These are phyloP conservation scores for Gracilinanus agilis DNA, from an alignment of 2,113 vertebrate genomes.

Conservation along the genomic window DNA sequence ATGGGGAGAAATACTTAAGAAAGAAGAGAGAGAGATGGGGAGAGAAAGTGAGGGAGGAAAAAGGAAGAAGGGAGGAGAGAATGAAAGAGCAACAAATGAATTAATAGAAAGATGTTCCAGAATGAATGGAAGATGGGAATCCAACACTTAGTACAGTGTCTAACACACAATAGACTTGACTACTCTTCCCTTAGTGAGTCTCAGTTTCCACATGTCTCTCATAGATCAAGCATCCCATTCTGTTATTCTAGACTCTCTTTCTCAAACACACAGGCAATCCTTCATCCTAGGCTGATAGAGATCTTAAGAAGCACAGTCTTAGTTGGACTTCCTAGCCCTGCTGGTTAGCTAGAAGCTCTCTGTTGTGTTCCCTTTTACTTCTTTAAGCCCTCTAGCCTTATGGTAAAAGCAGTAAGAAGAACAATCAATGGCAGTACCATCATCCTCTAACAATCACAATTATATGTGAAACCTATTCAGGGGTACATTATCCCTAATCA, in stretches of 20 bases:
- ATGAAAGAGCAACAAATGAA: not conserved
- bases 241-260: not conserved
- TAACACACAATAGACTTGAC: not conserved
- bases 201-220: not conserved
- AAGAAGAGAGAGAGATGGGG: not conserved
- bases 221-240: not conserved
- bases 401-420: not conserved
- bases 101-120: not conserved
- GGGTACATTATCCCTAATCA: not conserved
- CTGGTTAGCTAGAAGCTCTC: not conserved
- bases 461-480: not conserved
- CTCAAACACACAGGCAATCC: not conserved
- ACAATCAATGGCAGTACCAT: not conserved
- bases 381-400: not conserved
- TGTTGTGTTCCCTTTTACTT: not conserved
- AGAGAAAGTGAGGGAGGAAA: not conserved
- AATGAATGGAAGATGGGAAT: not conserved
- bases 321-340: not conserved
- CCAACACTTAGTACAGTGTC: not conserved
- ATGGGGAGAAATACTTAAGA: fast-evolving
- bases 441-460: not conserved
- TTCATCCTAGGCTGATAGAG: not conserved
- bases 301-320: not conserved
- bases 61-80: not conserved
- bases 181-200: not conserved